phyloP scores from a whole-genome alignment of 1,140 invertebrate genomes.

The Orius insidiosus region DNA sequence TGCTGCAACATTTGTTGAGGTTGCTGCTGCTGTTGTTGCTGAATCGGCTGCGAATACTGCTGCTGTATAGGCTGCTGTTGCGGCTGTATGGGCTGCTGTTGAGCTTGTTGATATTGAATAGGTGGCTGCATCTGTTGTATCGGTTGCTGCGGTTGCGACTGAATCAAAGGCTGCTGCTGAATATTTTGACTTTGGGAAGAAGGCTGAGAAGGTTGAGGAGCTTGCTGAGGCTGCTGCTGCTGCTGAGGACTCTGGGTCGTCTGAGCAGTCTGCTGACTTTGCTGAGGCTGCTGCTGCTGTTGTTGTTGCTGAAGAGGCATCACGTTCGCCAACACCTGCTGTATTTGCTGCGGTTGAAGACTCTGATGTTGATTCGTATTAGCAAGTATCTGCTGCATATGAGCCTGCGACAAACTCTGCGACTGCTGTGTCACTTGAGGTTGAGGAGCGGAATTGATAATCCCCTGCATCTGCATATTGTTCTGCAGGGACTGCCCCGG shows the following conservation, averaged over 20 bases:
- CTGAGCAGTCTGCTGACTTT: conserved; percentile 15
- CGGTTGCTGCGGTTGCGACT: conserved; percentile 16
- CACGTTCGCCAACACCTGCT: conserved; percentile 32
- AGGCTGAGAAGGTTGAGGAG: conserved; percentile 18
- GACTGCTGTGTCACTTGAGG: conserved; percentile 26
- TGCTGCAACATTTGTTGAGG: conserved; percentile 29
- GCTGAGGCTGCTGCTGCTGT: conserved; percentile 21
- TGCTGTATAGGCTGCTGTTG: conserved; percentile 15
- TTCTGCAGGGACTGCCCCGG: conserved; percentile 23
- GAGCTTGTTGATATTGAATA: conserved; percentile 14
- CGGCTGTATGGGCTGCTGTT: conserved; percentile 12
- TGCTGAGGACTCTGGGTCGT: conserved; percentile 5
- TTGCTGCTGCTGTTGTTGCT: conserved; percentile 16
- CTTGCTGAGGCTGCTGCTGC: conserved; percentile 13
- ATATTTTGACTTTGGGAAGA: conserved; percentile 14
- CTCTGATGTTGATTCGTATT: conserved; percentile 25
- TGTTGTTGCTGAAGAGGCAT: conserved; percentile 16
- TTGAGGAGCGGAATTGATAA: conserved; percentile 25
- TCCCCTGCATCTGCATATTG: conserved; percentile 23
- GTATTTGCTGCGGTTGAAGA: conserved; percentile 34
- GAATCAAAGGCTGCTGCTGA: conserved; percentile 18
- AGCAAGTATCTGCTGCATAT: conserved; percentile 21
- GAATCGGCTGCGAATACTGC: conserved; percentile 10
- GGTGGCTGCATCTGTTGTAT: conserved; percentile 15
- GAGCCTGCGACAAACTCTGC: conserved; percentile 26